Base-by-base conservation (phyloP, 2,888 invertebrate genomes). In the Cheiracanthium punctorium region DNA sequence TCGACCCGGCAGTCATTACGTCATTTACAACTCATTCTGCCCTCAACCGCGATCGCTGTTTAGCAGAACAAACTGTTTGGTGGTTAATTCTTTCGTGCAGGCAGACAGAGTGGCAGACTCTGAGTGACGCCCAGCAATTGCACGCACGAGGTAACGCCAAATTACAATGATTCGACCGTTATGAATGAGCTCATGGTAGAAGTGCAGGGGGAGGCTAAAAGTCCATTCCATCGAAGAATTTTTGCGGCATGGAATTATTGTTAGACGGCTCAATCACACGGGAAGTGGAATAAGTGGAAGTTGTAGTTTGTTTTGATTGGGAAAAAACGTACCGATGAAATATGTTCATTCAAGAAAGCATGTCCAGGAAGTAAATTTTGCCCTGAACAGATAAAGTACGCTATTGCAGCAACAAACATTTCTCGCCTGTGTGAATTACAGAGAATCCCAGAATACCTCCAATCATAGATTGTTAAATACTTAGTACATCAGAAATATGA, bases 81-180 rank as follows among this genome's bases (percentile, higher is more conserved):
- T 24, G 58, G 58, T 58, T 58, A 58, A 58, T 58, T 58, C 58
- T 58, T 58, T 17, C 58, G 58, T 58, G 58, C 58, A 58, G 58
- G 58, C 20, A 58, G 24, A 58, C 24, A 20, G 24, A 17, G 58
- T 24, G 58, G 20, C 4, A 58, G 24, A 24, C 58, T 48, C 7
- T 2, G 17, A 48, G 48, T 48, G 48, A 48, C 48, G 48, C 58
- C 58, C 58, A 24, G 24, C 58, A n/a, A 58, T 58, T 58, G 58
- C 58, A 58, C 58, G 58, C 58, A 58, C 58, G 58, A 58, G 24
- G 58, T 58, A 24, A n/a, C 58, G 58, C 58, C 58, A 58, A 58
- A 58, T 58, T 58, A 58, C 24, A 24, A 58, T 58, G 58, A 58
- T 58, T 58, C 24, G 24, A 58, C 58, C 58, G 58, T 58, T 58